A percentile compares a stretch with the other conserved stretches of the same genome.
phyloP scores from a whole-genome alignment of 2,888 invertebrate genomes.

The Pseudococcus viburni region DNA sequence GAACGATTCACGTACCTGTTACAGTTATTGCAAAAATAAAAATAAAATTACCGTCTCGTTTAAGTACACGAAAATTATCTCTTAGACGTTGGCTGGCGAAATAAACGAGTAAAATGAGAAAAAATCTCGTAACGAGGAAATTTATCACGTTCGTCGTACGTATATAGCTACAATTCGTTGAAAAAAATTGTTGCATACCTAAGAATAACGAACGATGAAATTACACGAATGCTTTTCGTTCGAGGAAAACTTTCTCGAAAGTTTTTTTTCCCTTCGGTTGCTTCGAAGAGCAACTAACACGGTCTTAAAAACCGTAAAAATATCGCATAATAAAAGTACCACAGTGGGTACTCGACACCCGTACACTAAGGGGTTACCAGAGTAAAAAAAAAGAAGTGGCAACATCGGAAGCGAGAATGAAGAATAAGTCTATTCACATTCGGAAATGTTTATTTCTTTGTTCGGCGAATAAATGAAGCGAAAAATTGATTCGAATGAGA shows the following conservation, averaged over 20 bases:
- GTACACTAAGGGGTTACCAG: background rate
- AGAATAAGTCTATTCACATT: constrained; percentile 31
- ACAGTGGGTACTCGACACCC: background rate
- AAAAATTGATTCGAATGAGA: constrained; percentile 39
- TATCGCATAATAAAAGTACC: constrained; percentile 32
- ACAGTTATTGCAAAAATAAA: background rate
- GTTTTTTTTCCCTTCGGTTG: background rate
- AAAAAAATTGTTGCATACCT: constrained; percentile 2
- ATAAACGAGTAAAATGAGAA: background rate
- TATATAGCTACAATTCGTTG: background rate
- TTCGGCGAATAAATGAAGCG: constrained; percentile 31
- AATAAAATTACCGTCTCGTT: background rate
- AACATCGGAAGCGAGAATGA: constrained; percentile 12
- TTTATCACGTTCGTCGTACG: constrained; percentile 25
- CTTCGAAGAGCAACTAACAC: background rate
- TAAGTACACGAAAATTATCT: background rate
- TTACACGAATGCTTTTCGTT: constrained; percentile 24
- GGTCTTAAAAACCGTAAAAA: constrained; percentile 32
- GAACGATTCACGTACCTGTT: constrained; percentile 21
- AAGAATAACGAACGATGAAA: constrained; percentile 3
- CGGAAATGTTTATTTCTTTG: constrained; percentile 39
- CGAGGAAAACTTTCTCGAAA: background rate
- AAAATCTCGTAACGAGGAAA: background rate
- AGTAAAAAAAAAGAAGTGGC: background rate
- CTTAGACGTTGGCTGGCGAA: background rate